Conservation (phyloP, 2,888 invertebrate species). For the Caenorhabditis sp. region DNA sequence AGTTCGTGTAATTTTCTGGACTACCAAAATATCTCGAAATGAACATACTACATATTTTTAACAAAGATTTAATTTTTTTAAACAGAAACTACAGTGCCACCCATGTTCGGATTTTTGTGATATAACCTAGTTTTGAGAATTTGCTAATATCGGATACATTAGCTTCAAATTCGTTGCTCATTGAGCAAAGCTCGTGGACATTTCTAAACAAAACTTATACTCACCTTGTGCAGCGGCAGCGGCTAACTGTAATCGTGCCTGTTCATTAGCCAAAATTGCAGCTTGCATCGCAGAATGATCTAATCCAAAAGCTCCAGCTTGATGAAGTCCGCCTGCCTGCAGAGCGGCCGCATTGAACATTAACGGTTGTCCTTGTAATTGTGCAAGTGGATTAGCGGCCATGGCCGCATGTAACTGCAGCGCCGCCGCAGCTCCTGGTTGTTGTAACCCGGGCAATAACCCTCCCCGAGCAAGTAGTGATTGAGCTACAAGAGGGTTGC, state of each 20-base stretch:
- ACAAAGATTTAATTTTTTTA: too few relatives aligned
- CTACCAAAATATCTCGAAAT: too few relatives aligned
- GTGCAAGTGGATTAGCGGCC: slow-evolving; percentile 31
- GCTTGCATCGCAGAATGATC: slow-evolving; percentile 36
- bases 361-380: slow-evolving; percentile 46
- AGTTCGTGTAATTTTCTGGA: too few relatives aligned
- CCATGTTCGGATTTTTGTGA: too few relatives aligned
- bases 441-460: slow-evolving; percentile 34
- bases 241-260: slow-evolving; percentile 43
- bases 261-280: slow-evolving; percentile 46
- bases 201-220: neutral
- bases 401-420: slow-evolving; percentile 29
- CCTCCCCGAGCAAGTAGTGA: slow-evolving; percentile 37
- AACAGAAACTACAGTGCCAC: too few relatives aligned
- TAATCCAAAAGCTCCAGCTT: slow-evolving; percentile 27
- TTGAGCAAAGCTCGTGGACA: neutral
- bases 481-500: slow-evolving; percentile 44
- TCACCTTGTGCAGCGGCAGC: slow-evolving; percentile 47
- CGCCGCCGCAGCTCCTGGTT: slow-evolving; percentile 15
- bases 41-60: too few relatives aligned
- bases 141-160: too few relatives aligned
- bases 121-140: too few relatives aligned
- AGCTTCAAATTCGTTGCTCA: too few relatives aligned
- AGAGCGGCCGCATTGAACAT: slow-evolving; percentile 42
- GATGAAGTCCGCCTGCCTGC: slow-evolving; percentile 17